Evolutionary conservation across 1,140 invertebrate species (phyloP), one percentile per base, ranked within the genome.

Genomic region (Melitaea cinxia): DNA sequence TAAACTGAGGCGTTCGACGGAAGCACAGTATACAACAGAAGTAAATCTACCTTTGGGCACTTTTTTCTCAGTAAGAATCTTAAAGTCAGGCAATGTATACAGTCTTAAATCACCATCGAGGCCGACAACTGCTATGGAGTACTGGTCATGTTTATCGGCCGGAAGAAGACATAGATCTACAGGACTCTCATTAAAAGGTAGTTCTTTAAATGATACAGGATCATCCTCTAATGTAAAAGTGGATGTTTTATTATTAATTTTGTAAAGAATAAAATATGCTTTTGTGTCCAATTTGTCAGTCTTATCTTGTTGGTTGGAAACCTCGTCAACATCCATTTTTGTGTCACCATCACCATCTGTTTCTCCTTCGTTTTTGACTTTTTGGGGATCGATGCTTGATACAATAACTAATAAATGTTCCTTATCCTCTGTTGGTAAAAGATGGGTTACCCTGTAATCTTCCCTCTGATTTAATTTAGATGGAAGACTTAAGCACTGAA

Each of bases 1-100:
- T 4, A 94, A 95, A 85, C 97, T 98, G 15, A 98, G 88, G 55
- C 96, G 92, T 76, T 98, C 97, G 47, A 97, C 93, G 89, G 95
- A 95, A 15, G 94, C 95, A 77, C 95, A 96, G 83, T 95, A 96
- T 3, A 93, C 93, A 14, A 94, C 94, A 0, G 95, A 95, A 10
- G 95, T 93, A 75, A 96, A 96, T 73, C 93, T 94, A 28, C 93
- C 92, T n/a, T 92, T 92, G 0, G 94, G 93, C 28, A 94, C 90
- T 72, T 92, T 92, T 9, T 94, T 94, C 56, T 94, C 91, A 2
- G 93, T 93, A 5, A 95, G 81, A 6, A 92, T 92, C 69, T 93
- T 93, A 52, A 96, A 91, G 37, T 93, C 94, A 9, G 91, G 86
- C 5, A 96, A 77, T 21, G 95, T 93, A 39, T 95, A 91, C 26